Base-by-base conservation (phyloP, 2,113 vertebrate species). In the Bufo gargarizans region DNA sequence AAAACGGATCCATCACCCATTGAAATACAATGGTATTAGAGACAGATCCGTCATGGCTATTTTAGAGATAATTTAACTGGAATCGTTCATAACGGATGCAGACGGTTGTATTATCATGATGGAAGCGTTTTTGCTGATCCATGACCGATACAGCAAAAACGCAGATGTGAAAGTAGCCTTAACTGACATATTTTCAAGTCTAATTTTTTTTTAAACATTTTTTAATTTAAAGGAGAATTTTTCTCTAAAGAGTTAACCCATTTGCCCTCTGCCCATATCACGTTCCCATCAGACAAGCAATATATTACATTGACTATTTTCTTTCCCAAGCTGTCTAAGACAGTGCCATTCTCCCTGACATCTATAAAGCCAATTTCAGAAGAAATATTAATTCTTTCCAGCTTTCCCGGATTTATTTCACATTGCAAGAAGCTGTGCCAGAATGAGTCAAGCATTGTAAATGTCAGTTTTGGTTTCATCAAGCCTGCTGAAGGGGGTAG, bases 401-500 rank as follows among this genome's bases (percentile, higher is more conserved):
- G 80, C 63, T 82, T 88, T 88, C 61, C 81, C 12, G 14, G 72
- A 84, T 84, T 77, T 88, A 84, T 88, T 84, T 88, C 72, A 67
- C 72, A 67, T 67, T 84, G 80, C 71, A 74, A 33, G 69, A 78
- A 67, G 58, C 80, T 77, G 69, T 77, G 80, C 56, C 87, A 88
- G 69, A 74, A 22, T 56, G 59, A 84, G 72, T 84, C 87, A 67
- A 77, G 53, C 58, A 53, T 84, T 88, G 58, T 84, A 88, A 88
- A 84, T 88, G 87, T 84, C 87, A 84, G 58, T 88, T 88, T 84
- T 84, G 50, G 81, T 88, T 88, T 88, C 87, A 84, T 84, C 58
- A 88, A 84, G 81, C 61, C 71, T 78, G 47, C 76, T 84, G 59
- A 78, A 88, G 59, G 81, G 33, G n/a, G 47, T 88, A 84, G 87